Conservation (phyloP, 2,888 invertebrate species). For the Peribatodes rhomboidaria region DNA sequence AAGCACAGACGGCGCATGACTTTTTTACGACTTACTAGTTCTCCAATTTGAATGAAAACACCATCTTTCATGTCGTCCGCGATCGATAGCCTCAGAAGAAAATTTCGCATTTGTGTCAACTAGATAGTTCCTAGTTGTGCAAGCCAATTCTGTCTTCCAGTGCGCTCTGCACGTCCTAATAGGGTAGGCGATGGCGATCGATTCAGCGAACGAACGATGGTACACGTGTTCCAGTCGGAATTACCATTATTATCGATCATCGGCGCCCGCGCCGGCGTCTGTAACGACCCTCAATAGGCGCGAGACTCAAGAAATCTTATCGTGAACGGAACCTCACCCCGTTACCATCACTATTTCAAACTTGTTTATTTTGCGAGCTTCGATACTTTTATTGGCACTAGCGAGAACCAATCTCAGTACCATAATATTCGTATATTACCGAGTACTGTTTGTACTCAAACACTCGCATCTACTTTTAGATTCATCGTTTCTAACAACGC, state of each 20-base stretch:
- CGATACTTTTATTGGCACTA: constrained; percentile 41
- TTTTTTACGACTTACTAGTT: constrained; percentile 4
- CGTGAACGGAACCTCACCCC: constrained; percentile 62
- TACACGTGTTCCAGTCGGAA: constrained; percentile 82
- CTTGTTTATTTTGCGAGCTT: constrained; percentile 66
- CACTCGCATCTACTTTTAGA: constrained; percentile 48
- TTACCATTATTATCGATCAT: constrained; percentile 87
- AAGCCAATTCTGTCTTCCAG: constrained; percentile 71
- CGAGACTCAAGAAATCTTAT: constrained; percentile 73
- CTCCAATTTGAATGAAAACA: constrained; percentile 44
- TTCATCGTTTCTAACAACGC: constrained; percentile 53
- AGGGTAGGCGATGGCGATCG: constrained; percentile 77
- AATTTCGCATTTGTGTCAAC: constrained; percentile 46
- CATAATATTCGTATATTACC: background rate
- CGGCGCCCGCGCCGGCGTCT: constrained; percentile 75
- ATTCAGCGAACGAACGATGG: constrained; percentile 72
- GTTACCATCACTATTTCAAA: constrained; percentile 69
- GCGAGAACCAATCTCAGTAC: constrained; percentile 53
- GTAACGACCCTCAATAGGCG: constrained; percentile 83
- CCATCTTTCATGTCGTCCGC: constrained; percentile 42
- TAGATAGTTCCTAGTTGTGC: constrained; percentile 35
- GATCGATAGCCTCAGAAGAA: constrained; percentile 41
- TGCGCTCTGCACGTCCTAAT: constrained; percentile 77
- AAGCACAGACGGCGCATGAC: background rate
- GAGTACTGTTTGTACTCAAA: constrained; percentile 58